A percentile compares a stretch with the other conserved stretches of the same genome.
These are phyloP conservation scores for Gymnoscopelus microlampas DNA, from an alignment of 2,797 vertebrate species.

Conservation along the genomic window DNA sequence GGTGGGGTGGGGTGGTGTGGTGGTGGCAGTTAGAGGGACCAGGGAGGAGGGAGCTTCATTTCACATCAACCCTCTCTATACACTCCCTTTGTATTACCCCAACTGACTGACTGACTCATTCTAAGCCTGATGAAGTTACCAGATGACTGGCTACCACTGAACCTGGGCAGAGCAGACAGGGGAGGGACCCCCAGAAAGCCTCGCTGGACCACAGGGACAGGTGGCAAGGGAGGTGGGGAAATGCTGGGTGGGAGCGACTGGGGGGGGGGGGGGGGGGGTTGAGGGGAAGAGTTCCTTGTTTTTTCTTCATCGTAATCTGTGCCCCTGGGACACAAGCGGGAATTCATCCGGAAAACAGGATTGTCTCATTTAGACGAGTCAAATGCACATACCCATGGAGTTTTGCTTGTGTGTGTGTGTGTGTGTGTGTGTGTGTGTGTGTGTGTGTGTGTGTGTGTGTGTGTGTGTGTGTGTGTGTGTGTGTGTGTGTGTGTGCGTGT, in stretches of 20 bases:
- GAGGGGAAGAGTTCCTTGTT: conserved; percentile 65
- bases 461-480: conserved; percentile 41
- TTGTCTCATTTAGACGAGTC: conserved; percentile 94
- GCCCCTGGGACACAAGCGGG: conserved; percentile 89
- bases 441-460: conserved; percentile 37
- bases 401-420: conserved; percentile 49
- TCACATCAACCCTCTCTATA: conserved; percentile 23
- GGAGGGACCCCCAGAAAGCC: conserved; percentile 45
- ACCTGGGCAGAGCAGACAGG: conserved; percentile 10
- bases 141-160: conserved; percentile 12
- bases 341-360: conserved; percentile 96
- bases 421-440: conserved; percentile 37
- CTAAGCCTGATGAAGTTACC: conserved; percentile 13
- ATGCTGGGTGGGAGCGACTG: neutral
- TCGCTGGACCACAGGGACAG: conserved; percentile 30
- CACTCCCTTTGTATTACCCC: conserved; percentile 19
- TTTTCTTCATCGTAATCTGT: conserved; percentile 94
- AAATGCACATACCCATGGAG: conserved; percentile 80
- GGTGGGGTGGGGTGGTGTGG: conserved; percentile 63
- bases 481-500: conserved; percentile 29
- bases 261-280: conserved; percentile 48
- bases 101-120: neutral
- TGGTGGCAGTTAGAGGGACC: conserved; percentile 53
- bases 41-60: conserved; percentile 9
- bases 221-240: conserved; percentile 32